Base-by-base conservation (phyloP, 2,797 vertebrate species). In the Silurus lanzhouensis region DNA sequence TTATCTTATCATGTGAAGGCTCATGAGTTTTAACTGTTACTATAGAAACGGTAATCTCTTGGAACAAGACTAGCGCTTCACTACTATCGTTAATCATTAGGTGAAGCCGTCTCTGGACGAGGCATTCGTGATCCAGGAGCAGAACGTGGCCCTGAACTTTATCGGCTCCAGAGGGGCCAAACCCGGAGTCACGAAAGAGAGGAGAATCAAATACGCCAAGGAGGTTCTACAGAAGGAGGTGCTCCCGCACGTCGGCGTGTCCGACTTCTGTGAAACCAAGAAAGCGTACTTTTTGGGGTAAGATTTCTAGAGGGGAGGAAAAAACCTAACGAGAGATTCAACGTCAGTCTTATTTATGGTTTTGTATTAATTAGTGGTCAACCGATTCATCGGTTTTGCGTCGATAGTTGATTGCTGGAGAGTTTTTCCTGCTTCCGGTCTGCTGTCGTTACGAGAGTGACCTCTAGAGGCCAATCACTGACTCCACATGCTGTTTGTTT, bases 241-340 rank as follows among this genome's bases (percentile, higher is more conserved):
- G 96, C 96, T 99, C 67, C 98, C 98, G 0, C 98, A 99, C 1
- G 98, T 99, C 48, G 98, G 98, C n/a, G 98, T 99, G 91, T 99
- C 98, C 82, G 98, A 99, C 93, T 99, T 99, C 92, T 99, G 98
- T 88, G 98, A 99, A 93, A 99, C 98, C 82, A 99, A 99, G 92
- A 99, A 99, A 90, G 98, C 98, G 2, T 99, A 99, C 92, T 99
- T 99, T 91, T 89, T 99, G 52, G 98, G 98, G 98, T 99, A 94
- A 68, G 96, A 91, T 46, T 52, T 63, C 31, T 10, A 20, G 38
- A 27, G 1, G 1, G 3, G 0, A 9, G 12, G 22, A 0, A 27
- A 15, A 67, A 6, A 31, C 1, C 6, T 9, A 1, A 52, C 10
- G 1, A 0, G 48, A 52, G 48, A 7, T 52, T 52, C 8, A 0